Conservation (phyloP, 1,140 invertebrate species). For the Drosophila mayri region DNA sequence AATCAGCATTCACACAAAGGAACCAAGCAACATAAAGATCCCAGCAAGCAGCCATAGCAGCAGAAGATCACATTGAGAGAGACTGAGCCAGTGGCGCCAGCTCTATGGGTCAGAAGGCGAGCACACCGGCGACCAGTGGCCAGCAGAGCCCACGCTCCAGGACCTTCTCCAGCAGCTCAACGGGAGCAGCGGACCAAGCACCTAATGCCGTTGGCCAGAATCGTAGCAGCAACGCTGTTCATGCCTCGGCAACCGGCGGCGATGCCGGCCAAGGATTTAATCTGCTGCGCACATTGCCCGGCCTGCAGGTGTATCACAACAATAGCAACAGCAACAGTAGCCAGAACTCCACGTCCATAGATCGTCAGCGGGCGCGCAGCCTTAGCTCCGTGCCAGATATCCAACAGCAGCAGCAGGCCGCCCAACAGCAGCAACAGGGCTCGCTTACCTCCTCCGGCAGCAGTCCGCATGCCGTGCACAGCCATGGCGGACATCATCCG, state of each 20-base stretch:
- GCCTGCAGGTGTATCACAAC: conserved; percentile 88
- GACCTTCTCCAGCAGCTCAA: conserved; percentile 92
- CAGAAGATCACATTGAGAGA: neutral
- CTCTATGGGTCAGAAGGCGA: conserved; percentile 93
- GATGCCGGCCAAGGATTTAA: conserved; percentile 88
- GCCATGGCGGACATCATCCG: conserved; percentile 49
- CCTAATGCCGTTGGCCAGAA: conserved; percentile 12
- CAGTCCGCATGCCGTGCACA: conserved; percentile 58
- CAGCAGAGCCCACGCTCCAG: conserved; percentile 89
- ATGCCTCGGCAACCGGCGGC: conserved; percentile 42
- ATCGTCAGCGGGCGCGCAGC: conserved; percentile 92
- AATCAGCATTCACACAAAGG: conserved; percentile 11
- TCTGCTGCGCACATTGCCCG: conserved; percentile 90
- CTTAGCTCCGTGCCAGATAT: conserved; percentile 93
- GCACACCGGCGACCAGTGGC: conserved; percentile 90
- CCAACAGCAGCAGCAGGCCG: conserved; percentile 84
- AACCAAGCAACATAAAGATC: neutral
- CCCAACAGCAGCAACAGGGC: conserved; percentile 60
- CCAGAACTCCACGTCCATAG: conserved; percentile 83
- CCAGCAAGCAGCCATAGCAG: neutral
- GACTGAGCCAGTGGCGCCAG: conserved; percentile 8
- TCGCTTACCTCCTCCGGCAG: conserved; percentile 50
- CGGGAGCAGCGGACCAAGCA: conserved; percentile 87
- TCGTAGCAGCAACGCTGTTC: conserved; percentile 6
- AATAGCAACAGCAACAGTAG: conserved; percentile 25